phyloP scores from a whole-genome alignment of 2,797 vertebrate genomes.

The Paedocypris micromegethes region DNA sequence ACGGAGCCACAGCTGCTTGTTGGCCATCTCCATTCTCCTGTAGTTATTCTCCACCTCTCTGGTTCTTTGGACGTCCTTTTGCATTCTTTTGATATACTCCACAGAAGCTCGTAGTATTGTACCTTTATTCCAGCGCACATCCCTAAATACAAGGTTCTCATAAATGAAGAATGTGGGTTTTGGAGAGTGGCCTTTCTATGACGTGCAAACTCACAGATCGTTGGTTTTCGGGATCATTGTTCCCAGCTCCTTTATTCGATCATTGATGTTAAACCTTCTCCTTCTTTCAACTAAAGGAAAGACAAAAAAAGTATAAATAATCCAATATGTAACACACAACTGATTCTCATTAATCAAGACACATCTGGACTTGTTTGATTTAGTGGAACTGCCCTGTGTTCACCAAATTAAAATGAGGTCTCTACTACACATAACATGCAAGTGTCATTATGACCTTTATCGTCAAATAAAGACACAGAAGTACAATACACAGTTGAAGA shows the following conservation, averaged over 20 bases:
- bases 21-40: slow-evolving; percentile 88
- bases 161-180: background rate
- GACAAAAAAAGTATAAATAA: background rate
- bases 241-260: slow-evolving; percentile 95
- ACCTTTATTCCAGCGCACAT: slow-evolving; percentile 98
- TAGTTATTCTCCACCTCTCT: slow-evolving; percentile 93
- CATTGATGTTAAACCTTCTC: slow-evolving; percentile 96
- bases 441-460: no score
- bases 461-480: no score
- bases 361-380: no score
- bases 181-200: background rate
- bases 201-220: slow-evolving; percentile 79
- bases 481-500: no score
- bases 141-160: slow-evolving; percentile 61
- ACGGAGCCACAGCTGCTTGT: slow-evolving; percentile 90
- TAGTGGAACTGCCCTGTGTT: no score
- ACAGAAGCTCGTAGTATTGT: slow-evolving; percentile 94
- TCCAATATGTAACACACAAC: no score
- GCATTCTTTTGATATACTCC: slow-evolving; percentile 96
- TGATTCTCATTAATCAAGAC: no score
- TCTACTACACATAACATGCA: no score
- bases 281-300: slow-evolving; percentile 82
- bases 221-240: slow-evolving; percentile 97
- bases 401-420: no score
- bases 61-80: slow-evolving; percentile 88